Percentiles rank a stretch among this genome's conserved stretches.
phyloP scores from a whole-genome alignment of 2,113 vertebrate genomes.

The Gymnorhina tibicen region DNA sequence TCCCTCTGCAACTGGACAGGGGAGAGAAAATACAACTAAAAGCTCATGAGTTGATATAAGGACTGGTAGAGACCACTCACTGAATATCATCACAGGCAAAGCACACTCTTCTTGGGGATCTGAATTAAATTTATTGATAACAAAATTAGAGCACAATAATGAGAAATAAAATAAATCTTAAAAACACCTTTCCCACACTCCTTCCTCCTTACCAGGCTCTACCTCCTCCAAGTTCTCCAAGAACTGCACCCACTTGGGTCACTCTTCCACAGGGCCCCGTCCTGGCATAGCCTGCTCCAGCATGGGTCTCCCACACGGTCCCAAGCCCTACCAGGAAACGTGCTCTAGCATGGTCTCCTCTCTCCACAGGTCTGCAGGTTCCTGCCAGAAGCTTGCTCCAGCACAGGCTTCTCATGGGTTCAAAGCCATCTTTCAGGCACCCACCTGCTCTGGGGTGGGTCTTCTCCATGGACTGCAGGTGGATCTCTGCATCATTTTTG shows the following conservation, averaged over 20 bases:
- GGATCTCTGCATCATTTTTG: background rate
- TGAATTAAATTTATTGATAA: background rate
- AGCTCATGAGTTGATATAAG: background rate
- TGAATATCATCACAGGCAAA: background rate
- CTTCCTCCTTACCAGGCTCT: background rate
- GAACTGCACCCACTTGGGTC: background rate
- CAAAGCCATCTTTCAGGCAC: background rate
- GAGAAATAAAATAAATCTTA: background rate
- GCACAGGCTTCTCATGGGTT: background rate
- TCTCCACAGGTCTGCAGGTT: background rate
- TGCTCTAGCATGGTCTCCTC: background rate
- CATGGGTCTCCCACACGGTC: fast-evolving
- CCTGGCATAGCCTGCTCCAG: background rate
- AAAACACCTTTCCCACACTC: fast-evolving
- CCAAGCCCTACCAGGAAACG: fast-evolving
- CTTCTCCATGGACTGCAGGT: background rate
- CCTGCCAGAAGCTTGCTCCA: background rate
- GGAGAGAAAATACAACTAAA: background rate
- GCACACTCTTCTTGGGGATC: background rate
- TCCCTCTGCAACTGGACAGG: background rate
- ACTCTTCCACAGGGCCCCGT: fast-evolving
- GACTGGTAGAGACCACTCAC: background rate
- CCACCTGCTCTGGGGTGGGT: fast-evolving
- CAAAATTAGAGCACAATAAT: background rate
- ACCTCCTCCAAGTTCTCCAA: background rate